phyloP scores from a whole-genome alignment of 1,140 invertebrate species.

The Hycleus phaleratus region DNA sequence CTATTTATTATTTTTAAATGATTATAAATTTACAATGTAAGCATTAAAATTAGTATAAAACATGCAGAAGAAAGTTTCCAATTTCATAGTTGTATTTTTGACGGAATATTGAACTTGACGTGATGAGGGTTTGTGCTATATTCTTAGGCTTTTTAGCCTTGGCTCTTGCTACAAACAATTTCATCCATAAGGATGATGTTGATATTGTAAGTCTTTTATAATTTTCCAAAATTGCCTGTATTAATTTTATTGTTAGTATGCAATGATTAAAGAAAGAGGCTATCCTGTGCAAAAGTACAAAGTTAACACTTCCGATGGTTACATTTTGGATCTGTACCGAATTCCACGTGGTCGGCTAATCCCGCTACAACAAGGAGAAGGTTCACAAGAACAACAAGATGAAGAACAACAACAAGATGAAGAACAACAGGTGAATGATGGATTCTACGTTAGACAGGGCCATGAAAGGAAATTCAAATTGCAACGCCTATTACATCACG shows the following conservation, averaged over 20 bases:
- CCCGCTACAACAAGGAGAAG: background rate
- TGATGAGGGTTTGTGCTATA: no score
- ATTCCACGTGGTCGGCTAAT: background rate
- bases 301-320: conserved; percentile 50
- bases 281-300: conserved; percentile 37
- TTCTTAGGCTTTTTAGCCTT: no score
- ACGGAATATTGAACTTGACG: no score
- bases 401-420: no score
- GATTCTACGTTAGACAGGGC: conserved; percentile 32
- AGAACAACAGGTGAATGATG: conserved; percentile 21
- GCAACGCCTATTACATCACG: background rate
- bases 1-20: background rate
- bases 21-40: background rate
- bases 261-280: conserved; percentile 23
- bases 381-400: no score
- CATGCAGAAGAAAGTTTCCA: background rate
- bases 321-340: conserved; percentile 40
- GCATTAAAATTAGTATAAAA: background rate
- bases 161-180: no score
- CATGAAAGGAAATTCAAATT: background rate
- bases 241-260: background rate
- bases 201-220: no score
- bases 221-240: no score
- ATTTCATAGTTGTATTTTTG: background rate
- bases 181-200: no score